Evolutionary conservation across 2,113 vertebrate genomes (phyloP), one percentile per base, ranked within the genome.

Genomic region (Tichodroma muraria): DNA sequence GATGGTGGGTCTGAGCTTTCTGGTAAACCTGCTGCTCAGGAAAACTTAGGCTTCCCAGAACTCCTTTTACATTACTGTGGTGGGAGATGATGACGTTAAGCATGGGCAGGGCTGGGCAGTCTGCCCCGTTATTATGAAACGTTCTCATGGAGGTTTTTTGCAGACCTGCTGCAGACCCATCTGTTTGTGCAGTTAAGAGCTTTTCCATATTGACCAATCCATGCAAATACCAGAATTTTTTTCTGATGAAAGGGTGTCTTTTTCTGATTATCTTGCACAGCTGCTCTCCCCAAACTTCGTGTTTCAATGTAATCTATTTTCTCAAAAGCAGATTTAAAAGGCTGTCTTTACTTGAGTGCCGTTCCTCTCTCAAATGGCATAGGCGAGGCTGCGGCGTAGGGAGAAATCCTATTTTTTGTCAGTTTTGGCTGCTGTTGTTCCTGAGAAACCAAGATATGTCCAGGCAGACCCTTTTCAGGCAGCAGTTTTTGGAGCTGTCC

Each of bases 301-400:
- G 2, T 79, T 87, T 56, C 65, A 79, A 3, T 2, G 0, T 31
- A 33, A n/a, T 35, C 22, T 28, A 2, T 60, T 84, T 69, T 42
- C 19, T 63, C 73, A 64, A 60, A 44, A 70, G 4, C 15, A 27
- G 9, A 37, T 53, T 64, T 79, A 17, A 60, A 71, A 76, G 54
- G 49, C 7, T 28, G 8, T 49, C 22, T 57, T 75, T 44, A 28
- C 31, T 45, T 0, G 0, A 37, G 20, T 17, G 13, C 60, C 0
- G 0, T 71, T 89, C 53, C 5, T 19, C 21, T 30, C 49, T 59
- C 37, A 37, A 25, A 15, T 38, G 23, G 13, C 17, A 17, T 35
- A n/a, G 84, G 25, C 47, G 11, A 85, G 30, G 22, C 42, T 56
- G 40, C 3, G 0, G 4, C 7, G 1, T 40, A 42, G 40, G 28